Conservation (phyloP, 2,113 vertebrate genomes). For the Genyomyrus donnyi region DNA sequence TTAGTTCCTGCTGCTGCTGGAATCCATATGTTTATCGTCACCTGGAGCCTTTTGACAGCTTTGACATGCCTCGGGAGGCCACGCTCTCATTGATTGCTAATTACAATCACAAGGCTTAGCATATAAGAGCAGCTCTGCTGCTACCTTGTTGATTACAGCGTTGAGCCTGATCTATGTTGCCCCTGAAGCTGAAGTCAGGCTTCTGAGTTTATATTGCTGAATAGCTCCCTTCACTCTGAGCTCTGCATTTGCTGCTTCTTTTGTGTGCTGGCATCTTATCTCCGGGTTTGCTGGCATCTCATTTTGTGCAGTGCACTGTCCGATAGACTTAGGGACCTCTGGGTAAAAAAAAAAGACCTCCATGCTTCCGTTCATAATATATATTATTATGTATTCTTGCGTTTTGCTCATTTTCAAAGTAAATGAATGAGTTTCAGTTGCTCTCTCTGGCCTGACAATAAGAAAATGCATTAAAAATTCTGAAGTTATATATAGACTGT, state of each 20-base stretch:
- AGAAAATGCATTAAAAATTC: background rate
- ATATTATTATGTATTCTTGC: background rate
- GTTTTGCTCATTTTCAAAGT: background rate
- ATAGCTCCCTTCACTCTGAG: background rate
- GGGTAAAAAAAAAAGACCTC: background rate
- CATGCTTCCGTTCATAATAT: background rate
- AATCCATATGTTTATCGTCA: background rate
- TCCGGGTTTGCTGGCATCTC: background rate
- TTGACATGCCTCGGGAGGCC: background rate
- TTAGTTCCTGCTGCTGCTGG: background rate
- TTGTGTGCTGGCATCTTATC: background rate
- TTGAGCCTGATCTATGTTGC: background rate
- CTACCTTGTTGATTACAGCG: background rate
- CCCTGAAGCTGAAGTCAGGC: background rate
- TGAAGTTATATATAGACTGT: no score
- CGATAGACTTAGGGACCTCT: background rate
- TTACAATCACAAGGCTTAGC: background rate
- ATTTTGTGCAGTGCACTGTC: background rate
- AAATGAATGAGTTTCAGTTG: background rate
- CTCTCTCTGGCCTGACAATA: background rate
- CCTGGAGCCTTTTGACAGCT: background rate
- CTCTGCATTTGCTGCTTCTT: background rate
- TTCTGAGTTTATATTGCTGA: background rate
- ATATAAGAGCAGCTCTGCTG: background rate
- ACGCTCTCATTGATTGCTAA: background rate